phyloP scores from a whole-genome alignment of 1,140 invertebrate species.

The Homalodisca vitripennis region DNA sequence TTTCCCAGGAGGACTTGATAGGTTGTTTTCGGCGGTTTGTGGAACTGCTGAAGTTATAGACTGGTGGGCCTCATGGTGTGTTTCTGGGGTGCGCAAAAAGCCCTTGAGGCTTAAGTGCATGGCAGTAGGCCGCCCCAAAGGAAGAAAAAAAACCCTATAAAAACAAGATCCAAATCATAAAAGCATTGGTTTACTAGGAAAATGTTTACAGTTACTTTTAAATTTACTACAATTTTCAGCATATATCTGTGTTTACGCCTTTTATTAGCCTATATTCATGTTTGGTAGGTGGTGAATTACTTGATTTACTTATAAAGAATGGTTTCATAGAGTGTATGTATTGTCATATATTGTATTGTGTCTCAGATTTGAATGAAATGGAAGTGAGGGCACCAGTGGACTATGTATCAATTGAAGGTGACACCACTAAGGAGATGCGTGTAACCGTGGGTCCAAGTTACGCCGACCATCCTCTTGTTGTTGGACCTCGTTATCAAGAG shows the following conservation, averaged over 20 bases:
- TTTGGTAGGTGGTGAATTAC: not conserved
- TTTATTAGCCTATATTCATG: not conserved
- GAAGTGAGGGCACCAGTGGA: conserved; percentile 57
- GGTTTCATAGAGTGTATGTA: not conserved
- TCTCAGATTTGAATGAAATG: conserved; percentile 61
- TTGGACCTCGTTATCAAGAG: conserved; percentile 69
- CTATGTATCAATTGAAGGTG: conserved; percentile 61
- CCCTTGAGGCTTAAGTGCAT: too few relatives aligned
- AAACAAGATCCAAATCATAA: too few relatives aligned
- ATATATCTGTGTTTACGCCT: not conserved
- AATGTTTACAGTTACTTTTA: not conserved
- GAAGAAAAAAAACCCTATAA: too few relatives aligned
- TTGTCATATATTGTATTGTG: conserved; percentile 1
- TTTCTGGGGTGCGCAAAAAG: too few relatives aligned
- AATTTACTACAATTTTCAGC: not conserved
- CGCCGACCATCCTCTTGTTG: conserved; percentile 67
- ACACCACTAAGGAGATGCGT: conserved; percentile 52
- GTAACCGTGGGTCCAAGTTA: conserved; percentile 61
- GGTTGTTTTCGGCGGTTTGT: too few relatives aligned
- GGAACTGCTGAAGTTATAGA: too few relatives aligned
- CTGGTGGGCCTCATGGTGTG: too few relatives aligned
- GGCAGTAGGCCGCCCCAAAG: too few relatives aligned
- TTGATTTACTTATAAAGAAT: conserved; percentile 47
- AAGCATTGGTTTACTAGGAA: not conserved
- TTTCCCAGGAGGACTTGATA: too few relatives aligned